These are phyloP conservation scores for Tiliacea citrago DNA, from an alignment of 2,888 invertebrate species.

Conservation along the genomic window DNA sequence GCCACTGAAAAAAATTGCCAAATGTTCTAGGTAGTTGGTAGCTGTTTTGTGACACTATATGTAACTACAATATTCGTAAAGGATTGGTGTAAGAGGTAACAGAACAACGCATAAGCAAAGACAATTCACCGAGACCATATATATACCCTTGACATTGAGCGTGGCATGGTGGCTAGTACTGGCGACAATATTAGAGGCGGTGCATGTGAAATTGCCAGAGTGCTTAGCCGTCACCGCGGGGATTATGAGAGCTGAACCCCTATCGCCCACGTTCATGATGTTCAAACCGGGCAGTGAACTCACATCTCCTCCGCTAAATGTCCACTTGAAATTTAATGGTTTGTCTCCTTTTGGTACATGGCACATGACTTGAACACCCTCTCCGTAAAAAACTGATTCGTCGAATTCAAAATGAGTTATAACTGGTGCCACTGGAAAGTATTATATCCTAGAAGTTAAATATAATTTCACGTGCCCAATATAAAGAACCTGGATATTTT, in stretches of 20 bases:
- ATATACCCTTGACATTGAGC: conserved; percentile 92
- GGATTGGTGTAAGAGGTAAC: conserved; percentile 61
- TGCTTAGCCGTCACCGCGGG: conserved; percentile 93
- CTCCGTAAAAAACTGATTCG: conserved; percentile 90
- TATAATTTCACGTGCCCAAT: conserved; percentile 16
- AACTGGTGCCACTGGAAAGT: conserved; percentile 90
- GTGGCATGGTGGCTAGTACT: conserved; percentile 91
- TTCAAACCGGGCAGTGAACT: conserved; percentile 91
- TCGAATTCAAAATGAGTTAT: conserved; percentile 91
- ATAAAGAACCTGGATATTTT: conserved; percentile 26
- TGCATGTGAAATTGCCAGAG: conserved; percentile 93
- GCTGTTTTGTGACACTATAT: conserved; percentile 29
- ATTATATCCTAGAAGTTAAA: conserved; percentile 51
- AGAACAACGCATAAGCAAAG: conserved; percentile 79
- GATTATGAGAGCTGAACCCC: conserved; percentile 93
- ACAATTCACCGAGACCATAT: conserved; percentile 77
- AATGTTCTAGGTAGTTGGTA: conserved; percentile 39
- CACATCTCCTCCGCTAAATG: conserved; percentile 92
- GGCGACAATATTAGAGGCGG: conserved; percentile 92
- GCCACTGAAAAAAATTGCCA: conserved; percentile 87
- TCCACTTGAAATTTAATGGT: conserved; percentile 94
- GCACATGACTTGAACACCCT: conserved; percentile 91
- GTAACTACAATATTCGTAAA: conserved; percentile 42
- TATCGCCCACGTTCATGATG: conserved; percentile 92
- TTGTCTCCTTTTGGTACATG: conserved; percentile 92